phyloP scores from a whole-genome alignment of 2,797 vertebrate species.

The Anniella stebbinsi region DNA sequence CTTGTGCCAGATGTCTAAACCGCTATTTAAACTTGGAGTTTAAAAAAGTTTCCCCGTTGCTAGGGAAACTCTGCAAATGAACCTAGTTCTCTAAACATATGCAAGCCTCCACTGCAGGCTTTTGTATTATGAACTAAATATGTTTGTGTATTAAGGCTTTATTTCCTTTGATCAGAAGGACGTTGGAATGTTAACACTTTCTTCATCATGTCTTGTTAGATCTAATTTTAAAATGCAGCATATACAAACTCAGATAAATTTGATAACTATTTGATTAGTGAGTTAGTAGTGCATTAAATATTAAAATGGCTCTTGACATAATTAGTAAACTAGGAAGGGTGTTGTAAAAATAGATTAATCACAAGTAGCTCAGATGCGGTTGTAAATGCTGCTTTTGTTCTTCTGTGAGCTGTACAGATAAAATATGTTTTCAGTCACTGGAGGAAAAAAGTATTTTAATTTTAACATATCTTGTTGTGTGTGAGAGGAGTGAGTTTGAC shows the following conservation, averaged over 20 bases:
- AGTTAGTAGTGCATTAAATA: slow-evolving; percentile 3
- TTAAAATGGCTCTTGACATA: background rate
- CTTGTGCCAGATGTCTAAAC: background rate
- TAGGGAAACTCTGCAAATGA: background rate
- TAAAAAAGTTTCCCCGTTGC: background rate
- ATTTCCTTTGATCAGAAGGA: background rate
- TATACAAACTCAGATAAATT: background rate
- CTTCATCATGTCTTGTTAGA: background rate
- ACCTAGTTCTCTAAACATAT: background rate
- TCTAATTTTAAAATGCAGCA: background rate
- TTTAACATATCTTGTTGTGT: background rate
- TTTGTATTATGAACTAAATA: slow-evolving; percentile 3
- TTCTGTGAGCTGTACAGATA: background rate
- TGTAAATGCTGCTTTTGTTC: background rate
- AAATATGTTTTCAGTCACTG: background rate
- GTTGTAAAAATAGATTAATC: background rate
- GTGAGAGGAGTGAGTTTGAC: background rate
- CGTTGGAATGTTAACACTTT: background rate
- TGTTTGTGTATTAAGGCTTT: slow-evolving; percentile 15
- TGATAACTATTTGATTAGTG: background rate
- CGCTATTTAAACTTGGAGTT: background rate
- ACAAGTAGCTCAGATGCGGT: background rate
- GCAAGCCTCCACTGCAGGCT: background rate
- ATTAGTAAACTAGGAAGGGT: background rate
- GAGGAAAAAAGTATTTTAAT: background rate